Evolutionary conservation across 2,797 vertebrate genomes (phyloP), one percentile per base, ranked within the genome.

Genomic region (Malacoraja senta): DNA sequence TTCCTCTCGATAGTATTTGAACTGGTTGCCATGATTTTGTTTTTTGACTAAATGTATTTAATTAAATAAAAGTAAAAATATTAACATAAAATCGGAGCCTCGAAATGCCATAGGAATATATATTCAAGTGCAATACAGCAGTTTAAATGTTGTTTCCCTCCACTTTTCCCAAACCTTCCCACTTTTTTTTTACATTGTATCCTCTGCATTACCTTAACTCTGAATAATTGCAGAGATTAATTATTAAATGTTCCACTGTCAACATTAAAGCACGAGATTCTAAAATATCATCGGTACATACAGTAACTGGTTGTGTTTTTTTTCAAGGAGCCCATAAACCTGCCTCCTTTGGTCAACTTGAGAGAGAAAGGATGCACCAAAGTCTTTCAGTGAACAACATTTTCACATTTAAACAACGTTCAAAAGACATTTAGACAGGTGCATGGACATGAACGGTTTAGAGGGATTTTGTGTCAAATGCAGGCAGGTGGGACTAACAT

Each of bases 21-120:
- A 91, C 8, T 72, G 32, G 71, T 21, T 76, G 44, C 26, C 26
- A n/a, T 44, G 90, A 92, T 92, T 91, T 91, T 90, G n/a, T 65
- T 68, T 8, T 35, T 53, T 72, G 21, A 17, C 38, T 91, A 53
- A 29, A 24, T n/a, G n/a, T 17, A 65, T 32, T 88, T 68, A 32
- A 88, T 32, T 65, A 88, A 63, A 86, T n/a, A 63, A 86, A 63
- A n/a, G 4, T 84, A 63, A 88, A 88, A 88, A 4, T 78, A 35
- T 35, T 88, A 35, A 19, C n/a, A 21, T 68, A 32, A 32, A 88
- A 68, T 8, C 58, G 8, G 26, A 6, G 21, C 53, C 32, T 88
- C 84, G 13, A 32, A 88, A 35, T 88, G 32, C n/a, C 84, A 88
- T 58, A 86, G 61, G 83, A 86, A 86, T 65, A 15, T 65, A 15